Base-by-base conservation (phyloP, 2,113 vertebrate species). In the Ceyx margarethae region DNA sequence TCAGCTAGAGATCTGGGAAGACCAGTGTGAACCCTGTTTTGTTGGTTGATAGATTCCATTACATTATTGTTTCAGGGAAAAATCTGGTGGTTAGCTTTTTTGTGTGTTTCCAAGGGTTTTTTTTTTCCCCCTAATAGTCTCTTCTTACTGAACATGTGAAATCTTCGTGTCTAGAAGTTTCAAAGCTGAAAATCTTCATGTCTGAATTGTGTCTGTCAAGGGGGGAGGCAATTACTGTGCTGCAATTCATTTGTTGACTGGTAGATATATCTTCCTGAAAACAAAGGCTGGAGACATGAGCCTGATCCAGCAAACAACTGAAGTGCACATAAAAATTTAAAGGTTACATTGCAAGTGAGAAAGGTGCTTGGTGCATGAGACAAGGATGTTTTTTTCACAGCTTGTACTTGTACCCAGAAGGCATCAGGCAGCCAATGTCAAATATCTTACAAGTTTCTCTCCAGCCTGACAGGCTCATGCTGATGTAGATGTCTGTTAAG, bases 261-360 rank as follows among this genome's bases (percentile, higher is more conserved):
- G 81, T 68, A 87, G 81, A 85, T 93, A 15, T 3, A 64, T 91
- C 71, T 89, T 42, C 64, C 68, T 69, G 35, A 75, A 96, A 92
- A 92, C 72, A 85, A 87, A 91, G 87, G 53, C 64, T 87, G 73
- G 53, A 87, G 87, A 73, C 35, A 10, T 0, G 11, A 82, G 56
- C 57, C 65, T 67, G 35, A 87, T 89, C 64, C 35, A 74, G 72
- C 72, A 74, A 83, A 91, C 82, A 87, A 22, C 25, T 85, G 57
- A 85, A 88, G 37, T n/a, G 56, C 81, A 45, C 76, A 91, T 91
- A 77, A 87, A 79, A 92, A 93, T 67, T 66, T 82, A 91, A 93
- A 92, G 68, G 87, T 77, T 92, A 90, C 33, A 40, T 46, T 87
- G 37, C 60, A 68, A 83, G 73, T 62, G 66, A 81, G 81, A 91